These are phyloP conservation scores for Oeneis ivallda DNA, from an alignment of 2,888 invertebrate species.

Conservation along the genomic window DNA sequence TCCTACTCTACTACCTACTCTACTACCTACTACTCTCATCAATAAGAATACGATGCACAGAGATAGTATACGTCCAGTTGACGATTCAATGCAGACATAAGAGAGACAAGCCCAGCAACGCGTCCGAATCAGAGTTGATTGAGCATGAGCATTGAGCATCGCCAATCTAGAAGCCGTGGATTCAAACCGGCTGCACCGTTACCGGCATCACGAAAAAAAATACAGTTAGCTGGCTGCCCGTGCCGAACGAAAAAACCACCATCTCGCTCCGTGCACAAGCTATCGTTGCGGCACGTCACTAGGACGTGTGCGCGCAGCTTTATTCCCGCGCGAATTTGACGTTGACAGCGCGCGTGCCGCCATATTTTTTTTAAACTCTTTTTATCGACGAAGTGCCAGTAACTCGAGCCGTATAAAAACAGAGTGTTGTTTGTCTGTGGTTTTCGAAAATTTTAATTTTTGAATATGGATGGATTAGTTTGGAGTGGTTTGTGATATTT, in stretches of 20 bases:
- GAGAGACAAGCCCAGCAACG: slow-evolving; percentile 30
- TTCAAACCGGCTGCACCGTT: slow-evolving; percentile 74
- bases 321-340: slow-evolving; percentile 43
- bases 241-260: slow-evolving; percentile 70
- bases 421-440: slow-evolving; percentile 27
- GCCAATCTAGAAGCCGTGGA: slow-evolving; percentile 55
- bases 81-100: background rate
- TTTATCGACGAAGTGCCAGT: slow-evolving; percentile 34
- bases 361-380: slow-evolving; percentile 35
- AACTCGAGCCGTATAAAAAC: slow-evolving; percentile 21
- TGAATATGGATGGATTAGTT: slow-evolving; percentile 39
- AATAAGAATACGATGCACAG: too few relatives aligned
- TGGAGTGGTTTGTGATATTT: slow-evolving; percentile 41
- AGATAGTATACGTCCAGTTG: too few relatives aligned
- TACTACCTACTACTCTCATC: too few relatives aligned
- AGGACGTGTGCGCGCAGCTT: slow-evolving; percentile 65
- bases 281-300: slow-evolving; percentile 63
- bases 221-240: slow-evolving; percentile 71
- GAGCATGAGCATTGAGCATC: slow-evolving; percentile 41
- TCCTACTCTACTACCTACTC: too few relatives aligned
- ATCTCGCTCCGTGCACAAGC: slow-evolving; percentile 50
- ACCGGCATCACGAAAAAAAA: slow-evolving; percentile 76
- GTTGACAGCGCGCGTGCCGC: slow-evolving; percentile 64
- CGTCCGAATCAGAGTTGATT: slow-evolving; percentile 47
- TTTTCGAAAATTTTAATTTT: slow-evolving; percentile 27